Percentiles rank a stretch among this genome's conserved stretches.
Evolutionary conservation across 2,888 invertebrate species (phyloP).

Genomic region (Morpho helenor): DNA sequence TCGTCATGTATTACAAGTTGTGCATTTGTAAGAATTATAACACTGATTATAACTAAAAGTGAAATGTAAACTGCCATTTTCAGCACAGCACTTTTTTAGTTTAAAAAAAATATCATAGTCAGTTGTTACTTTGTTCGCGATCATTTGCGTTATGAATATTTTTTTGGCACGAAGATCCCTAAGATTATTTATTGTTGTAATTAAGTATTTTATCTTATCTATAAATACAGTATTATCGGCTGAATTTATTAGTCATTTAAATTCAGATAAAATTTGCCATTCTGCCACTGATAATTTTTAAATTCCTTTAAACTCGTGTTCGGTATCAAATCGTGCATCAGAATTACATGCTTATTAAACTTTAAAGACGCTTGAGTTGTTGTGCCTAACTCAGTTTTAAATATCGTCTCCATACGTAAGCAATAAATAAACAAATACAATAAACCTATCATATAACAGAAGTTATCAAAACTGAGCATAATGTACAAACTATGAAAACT

Average conservation of each 20-base stretch:
- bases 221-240: conserved; percentile 9
- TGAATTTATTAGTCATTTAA: conserved; percentile 10
- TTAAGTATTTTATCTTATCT: conserved; percentile 23
- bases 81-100: conserved; percentile 12
- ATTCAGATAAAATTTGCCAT: conserved; percentile 19
- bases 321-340: background rate
- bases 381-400: too few relatives aligned
- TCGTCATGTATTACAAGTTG: conserved; percentile 23
- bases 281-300: conserved; percentile 11
- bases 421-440: too few relatives aligned
- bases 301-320: conserved; percentile 9
- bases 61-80: conserved; percentile 18
- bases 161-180: conserved; percentile 12
- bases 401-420: too few relatives aligned
- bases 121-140: conserved; percentile 13
- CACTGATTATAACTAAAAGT: conserved; percentile 10
- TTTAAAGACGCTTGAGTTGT: too few relatives aligned
- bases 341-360: too few relatives aligned
- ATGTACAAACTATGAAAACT: too few relatives aligned
- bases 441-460: too few relatives aligned
- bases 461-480: too few relatives aligned
- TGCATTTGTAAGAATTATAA: conserved; percentile 12
- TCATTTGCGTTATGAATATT: conserved; percentile 6
- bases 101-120: conserved; percentile 4
- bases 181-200: conserved; percentile 18